A percentile compares a stretch with the other conserved stretches of the same genome.
These are phyloP conservation scores for Melanostoma mellinum DNA, from an alignment of 2,888 invertebrate genomes.

Conservation along the genomic window DNA sequence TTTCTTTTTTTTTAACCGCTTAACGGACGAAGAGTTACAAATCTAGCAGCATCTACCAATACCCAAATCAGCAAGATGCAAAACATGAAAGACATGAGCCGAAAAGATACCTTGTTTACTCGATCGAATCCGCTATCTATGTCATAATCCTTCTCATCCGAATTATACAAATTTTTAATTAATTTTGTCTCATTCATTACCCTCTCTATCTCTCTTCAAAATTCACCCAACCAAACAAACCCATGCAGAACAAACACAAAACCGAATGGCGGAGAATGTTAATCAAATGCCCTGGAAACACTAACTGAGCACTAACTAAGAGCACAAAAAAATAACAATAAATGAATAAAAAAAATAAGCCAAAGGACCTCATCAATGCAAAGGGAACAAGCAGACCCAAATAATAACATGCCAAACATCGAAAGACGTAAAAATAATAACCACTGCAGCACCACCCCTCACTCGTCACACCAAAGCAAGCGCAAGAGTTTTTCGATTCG, in stretches of 20 bases:
- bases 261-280: slow-evolving; percentile 49
- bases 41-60: too few species aligned
- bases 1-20: too few species aligned
- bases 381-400: slow-evolving; percentile 24
- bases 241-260: slow-evolving; percentile 41
- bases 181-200: slow-evolving; percentile 68
- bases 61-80: too few species aligned
- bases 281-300: slow-evolving; percentile 55
- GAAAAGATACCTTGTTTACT: too few species aligned
- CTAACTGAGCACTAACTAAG: not conserved
- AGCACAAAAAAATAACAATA: too few species aligned
- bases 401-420: slow-evolving; percentile 35
- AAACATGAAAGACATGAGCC: too few species aligned
- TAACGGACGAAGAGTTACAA: too few species aligned
- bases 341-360: slow-evolving; percentile 24
- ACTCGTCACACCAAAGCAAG: not conserved
- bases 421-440: slow-evolving; percentile 60
- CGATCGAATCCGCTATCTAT: too few species aligned
- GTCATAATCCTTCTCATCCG: slow-evolving; percentile 24
- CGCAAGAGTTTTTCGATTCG: slow-evolving; percentile 27
- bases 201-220: slow-evolving; percentile 25
- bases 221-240: slow-evolving; percentile 40
- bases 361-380: slow-evolving; percentile 30
- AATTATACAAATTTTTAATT: slow-evolving; percentile 60
- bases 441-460: slow-evolving; percentile 13